Evolutionary conservation across 2,797 vertebrate species (phyloP).

Genomic region (Peromyscus eremicus): DNA sequence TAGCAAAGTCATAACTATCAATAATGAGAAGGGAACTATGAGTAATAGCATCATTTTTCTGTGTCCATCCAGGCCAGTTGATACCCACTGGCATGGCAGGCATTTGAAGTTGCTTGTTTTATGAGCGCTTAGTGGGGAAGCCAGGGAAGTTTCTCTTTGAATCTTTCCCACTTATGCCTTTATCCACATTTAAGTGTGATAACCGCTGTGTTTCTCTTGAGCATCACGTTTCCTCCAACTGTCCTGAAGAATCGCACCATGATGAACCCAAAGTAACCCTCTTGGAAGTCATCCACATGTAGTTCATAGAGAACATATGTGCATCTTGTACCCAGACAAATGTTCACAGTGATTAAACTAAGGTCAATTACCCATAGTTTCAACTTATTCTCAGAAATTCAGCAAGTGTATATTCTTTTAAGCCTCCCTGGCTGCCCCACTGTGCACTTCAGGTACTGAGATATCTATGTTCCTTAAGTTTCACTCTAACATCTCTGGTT

Average conservation of each 20-base stretch:
- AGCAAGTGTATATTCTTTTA: background rate
- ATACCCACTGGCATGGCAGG: background rate
- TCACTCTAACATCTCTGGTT: background rate
- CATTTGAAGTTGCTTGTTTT: background rate
- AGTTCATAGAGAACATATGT: background rate
- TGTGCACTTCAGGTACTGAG: background rate
- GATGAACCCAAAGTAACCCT: background rate
- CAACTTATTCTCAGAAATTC: no score
- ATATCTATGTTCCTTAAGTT: background rate
- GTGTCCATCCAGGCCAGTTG: background rate
- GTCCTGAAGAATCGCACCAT: background rate
- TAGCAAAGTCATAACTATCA: background rate
- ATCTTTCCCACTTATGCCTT: background rate
- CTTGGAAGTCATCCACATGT: no score
- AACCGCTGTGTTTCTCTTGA: background rate
- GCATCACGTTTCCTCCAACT: background rate
- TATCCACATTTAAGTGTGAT: background rate
- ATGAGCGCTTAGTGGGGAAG: background rate
- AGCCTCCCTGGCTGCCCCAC: background rate
- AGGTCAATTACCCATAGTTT: background rate
- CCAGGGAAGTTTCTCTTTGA: background rate
- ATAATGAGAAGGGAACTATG: background rate
- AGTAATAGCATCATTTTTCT: background rate
- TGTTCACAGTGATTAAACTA: background rate
- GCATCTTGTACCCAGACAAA: background rate